These are phyloP conservation scores for Tribolium freemani DNA, from an alignment of 2,888 invertebrate species.

Conservation along the genomic window DNA sequence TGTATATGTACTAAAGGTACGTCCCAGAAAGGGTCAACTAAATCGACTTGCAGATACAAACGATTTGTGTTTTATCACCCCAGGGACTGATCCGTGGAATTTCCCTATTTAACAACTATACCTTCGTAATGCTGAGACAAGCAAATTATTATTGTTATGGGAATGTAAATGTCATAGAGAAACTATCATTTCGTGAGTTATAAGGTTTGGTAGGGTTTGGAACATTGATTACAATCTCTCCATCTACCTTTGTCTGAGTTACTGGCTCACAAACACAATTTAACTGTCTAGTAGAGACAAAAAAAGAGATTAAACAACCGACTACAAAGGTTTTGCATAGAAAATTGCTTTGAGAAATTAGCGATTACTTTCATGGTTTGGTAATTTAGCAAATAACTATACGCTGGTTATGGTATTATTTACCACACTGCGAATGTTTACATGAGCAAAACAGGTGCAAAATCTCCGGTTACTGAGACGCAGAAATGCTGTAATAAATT, in stretches of 20 bases:
- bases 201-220: background rate
- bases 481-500: conserved; percentile 5
- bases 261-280: background rate
- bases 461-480: background rate
- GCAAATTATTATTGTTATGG: conserved; percentile 34
- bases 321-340: background rate
- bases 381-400: conserved; percentile 22
- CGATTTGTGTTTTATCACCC: conserved; percentile 28
- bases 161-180: conserved; percentile 19
- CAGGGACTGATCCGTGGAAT: conserved; percentile 25
- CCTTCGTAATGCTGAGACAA: conserved; percentile 27
- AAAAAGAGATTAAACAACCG: background rate
- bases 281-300: background rate
- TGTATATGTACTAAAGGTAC: too few species aligned
- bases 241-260: background rate
- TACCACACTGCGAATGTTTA: conserved; percentile 15
- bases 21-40: conserved; percentile 22
- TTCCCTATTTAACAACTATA: conserved; percentile 10
- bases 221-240: background rate
- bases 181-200: conserved; percentile 15
- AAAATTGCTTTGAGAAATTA: conserved; percentile 19
- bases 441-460: conserved; percentile 19
- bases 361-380: conserved; percentile 14
- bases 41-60: conserved; percentile 25
- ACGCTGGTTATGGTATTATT: conserved; percentile 3